A percentile compares a stretch with the other conserved stretches of the same genome.
phyloP scores from a whole-genome alignment of 2,113 vertebrate genomes.

The Anarrhichthys ocellatus region DNA sequence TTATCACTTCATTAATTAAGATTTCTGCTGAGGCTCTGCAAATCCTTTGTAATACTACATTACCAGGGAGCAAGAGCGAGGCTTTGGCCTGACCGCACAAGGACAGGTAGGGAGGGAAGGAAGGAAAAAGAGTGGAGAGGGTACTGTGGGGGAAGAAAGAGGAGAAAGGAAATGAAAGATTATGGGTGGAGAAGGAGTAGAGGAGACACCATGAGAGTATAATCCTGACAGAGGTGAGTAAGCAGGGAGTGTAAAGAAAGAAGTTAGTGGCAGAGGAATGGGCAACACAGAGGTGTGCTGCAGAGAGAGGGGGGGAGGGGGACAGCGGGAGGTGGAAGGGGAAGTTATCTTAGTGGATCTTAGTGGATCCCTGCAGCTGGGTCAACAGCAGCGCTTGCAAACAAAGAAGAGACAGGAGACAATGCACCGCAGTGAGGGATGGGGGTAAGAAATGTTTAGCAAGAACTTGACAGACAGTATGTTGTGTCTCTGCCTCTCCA shows the following conservation, averaged over 20 bases:
- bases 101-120: background rate
- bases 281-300: slow-evolving; percentile 10
- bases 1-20: slow-evolving; percentile 43
- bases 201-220: slow-evolving; percentile 13
- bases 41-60: slow-evolving; percentile 19
- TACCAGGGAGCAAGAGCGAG: slow-evolving; percentile 23
- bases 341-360: slow-evolving; percentile 69
- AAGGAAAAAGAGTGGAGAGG: background rate
- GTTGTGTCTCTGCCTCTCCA: slow-evolving; percentile 3
- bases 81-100: slow-evolving; percentile 46
- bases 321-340: slow-evolving; percentile 24
- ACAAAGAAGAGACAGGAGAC: slow-evolving; percentile 71
- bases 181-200: background rate
- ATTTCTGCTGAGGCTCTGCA: slow-evolving; percentile 34
- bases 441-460: slow-evolving; percentile 36
- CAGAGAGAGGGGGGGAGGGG: slow-evolving; percentile 22
- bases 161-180: slow-evolving; percentile 28
- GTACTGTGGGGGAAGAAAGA: background rate
- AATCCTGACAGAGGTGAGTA: slow-evolving; percentile 18
- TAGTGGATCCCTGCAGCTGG: slow-evolving; percentile 78
- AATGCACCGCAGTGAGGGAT: slow-evolving; percentile 43
- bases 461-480: slow-evolving; percentile 61
- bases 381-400: slow-evolving; percentile 78
- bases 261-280: slow-evolving; percentile 15
- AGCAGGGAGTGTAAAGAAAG: slow-evolving; percentile 27